Evolutionary conservation across 2,888 invertebrate genomes (phyloP), one percentile per base, ranked within the genome.

Genomic region (Tethea ocularis): DNA sequence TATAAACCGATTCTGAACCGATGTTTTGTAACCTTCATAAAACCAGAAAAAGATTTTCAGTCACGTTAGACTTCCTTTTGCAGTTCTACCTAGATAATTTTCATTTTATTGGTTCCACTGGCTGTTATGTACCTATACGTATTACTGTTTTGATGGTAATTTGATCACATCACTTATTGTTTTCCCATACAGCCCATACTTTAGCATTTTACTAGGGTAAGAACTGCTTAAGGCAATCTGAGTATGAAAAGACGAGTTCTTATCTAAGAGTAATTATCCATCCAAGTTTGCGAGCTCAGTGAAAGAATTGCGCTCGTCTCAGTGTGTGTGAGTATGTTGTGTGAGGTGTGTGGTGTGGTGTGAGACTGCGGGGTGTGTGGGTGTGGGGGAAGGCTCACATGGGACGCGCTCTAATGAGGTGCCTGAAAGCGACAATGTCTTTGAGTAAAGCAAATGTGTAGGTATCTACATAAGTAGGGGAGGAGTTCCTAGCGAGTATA

Each of bases 401-500:
- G 91, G 91, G 91, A 91, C 91, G 89, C 89, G 87, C 92, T 91
- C 91, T 93, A 93, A 93, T 93, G 92, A 93, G 91, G 92, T 93
- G 92, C 91, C 92, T 92, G 91, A 92, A 92, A 92, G 92, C 91
- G 92, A 92, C 92, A 93, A 92, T 93, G 92, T 92, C 92, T 91
- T 91, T 91, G 90, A 91, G 89, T 87, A 88, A 89, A 91, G 89
- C 91, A 91, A 91, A 91, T 87, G 90, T 91, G 90, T 91, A 89
- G 86, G 86, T 91, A 91, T 91, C 88, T 91, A 92, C 86, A 86
- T 86, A 89, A 75, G 72, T 67, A 61, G 82, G 88, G 90, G 86
- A 80, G 90, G 88, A 80, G 83, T 81, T 82, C 80, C 82, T 82
- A 53, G n/a, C n/a, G n/a, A 17, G 8, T 10, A 17, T 54, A 11